phyloP scores from a whole-genome alignment of 2,888 invertebrate species.

The Drosophila neoperkinsi region DNA sequence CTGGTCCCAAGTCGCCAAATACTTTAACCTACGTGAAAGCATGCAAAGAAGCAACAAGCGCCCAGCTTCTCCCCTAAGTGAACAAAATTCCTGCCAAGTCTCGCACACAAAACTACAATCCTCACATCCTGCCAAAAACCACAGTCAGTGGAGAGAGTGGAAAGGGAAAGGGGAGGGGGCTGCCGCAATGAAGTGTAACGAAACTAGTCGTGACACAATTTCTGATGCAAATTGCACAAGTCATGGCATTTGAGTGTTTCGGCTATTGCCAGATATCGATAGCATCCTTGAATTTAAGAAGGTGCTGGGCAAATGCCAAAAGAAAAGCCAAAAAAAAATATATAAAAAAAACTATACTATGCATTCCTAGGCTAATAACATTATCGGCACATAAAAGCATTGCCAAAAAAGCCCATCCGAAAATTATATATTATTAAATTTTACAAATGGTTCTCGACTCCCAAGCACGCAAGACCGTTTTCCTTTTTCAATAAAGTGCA shows the following conservation, averaged over 20 bases:
- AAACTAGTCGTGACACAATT: constrained; percentile 78
- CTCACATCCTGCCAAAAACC: constrained; percentile 8
- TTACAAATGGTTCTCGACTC: constrained; percentile 45
- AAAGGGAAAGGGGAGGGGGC: not conserved
- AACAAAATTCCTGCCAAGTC: constrained; percentile 65
- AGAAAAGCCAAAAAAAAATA: not conserved
- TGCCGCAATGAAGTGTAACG: constrained; percentile 54
- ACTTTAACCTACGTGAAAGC: constrained; percentile 62
- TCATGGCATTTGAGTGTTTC: constrained; percentile 66
- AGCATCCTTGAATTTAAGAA: constrained; percentile 13
- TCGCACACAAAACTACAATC: constrained; percentile 22
- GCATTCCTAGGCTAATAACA: constrained; percentile 67
- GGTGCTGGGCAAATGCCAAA: constrained; percentile 3
- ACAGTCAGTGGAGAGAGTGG: not conserved
- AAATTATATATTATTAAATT: constrained; percentile 72
- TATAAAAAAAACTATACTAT: not conserved
- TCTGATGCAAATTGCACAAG: constrained; percentile 72
- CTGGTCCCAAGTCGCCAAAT: constrained; percentile 49
- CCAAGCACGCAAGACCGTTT: constrained; percentile 49
- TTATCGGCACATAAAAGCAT: constrained; percentile 69
- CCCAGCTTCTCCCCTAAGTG: constrained; percentile 46
- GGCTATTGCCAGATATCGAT: constrained; percentile 38
- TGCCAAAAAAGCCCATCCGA: constrained; percentile 12
- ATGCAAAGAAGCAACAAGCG: constrained; percentile 65
- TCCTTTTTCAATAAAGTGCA: constrained; percentile 60